Base-by-base conservation (phyloP, 2,888 invertebrate species). In the Synergus umbraculus region DNA sequence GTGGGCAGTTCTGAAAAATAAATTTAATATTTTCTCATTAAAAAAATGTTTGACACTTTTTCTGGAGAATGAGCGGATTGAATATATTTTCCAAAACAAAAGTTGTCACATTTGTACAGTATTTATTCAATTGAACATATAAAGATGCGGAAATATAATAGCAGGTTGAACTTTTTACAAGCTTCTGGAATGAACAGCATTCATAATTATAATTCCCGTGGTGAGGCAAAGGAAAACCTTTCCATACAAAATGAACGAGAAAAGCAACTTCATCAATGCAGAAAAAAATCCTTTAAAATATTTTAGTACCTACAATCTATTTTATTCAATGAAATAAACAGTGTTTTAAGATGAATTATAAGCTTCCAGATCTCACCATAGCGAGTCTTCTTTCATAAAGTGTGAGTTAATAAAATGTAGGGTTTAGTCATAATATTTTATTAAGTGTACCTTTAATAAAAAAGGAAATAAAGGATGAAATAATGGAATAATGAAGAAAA, bases 1-100 rank as follows among this genome's bases (percentile, higher is more conserved):
- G 86, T 85, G 76, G 92, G 92, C 78, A 92, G 85, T 85, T 92
- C 92, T 92, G 85, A 78, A 84, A 86, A 84, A 77, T 79, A 49
- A 76, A 82, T 41, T 44, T 41, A n/a, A 15, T 37, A 67, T 15
- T 13, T 12, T 0, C 3, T 29, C 3, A 29, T 29, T 29, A 29
- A 29, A 10, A 1, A 15, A 46, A 9, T 13, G 22, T 22, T 46
- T 22, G 4, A 22, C 12, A 18, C 2, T 67, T 1, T n/a, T 1
- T n/a, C 29, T 29, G 29, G 3, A 29, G 29, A 29, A 29, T 3
- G 15, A 15, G 13, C 1, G 13, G 4, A 49, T 15, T 15, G 7
- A 49, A 49, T 9, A 49, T 49, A 4, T 49, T 49, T 49, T 9
- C 13, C 49, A 49, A 5, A 4, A 4, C 49, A 13, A 15, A 49